These are phyloP conservation scores for Hyposmocoma kahamanoa DNA, from an alignment of 1,140 invertebrate species.

Conservation along the genomic window DNA sequence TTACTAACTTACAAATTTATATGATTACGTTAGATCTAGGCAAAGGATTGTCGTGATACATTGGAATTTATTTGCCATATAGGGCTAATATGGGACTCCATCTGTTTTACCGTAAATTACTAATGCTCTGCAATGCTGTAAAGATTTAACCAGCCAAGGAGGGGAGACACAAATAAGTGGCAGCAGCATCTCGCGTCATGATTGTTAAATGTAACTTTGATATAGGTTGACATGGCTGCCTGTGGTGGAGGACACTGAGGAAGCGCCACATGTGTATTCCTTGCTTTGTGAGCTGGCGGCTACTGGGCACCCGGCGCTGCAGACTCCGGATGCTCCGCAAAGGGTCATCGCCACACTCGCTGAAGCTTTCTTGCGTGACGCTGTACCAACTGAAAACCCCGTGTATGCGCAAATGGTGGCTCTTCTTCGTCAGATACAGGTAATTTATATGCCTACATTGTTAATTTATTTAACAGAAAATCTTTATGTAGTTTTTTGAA, in stretches of 20 bases:
- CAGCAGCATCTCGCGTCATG: no score
- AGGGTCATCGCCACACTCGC: conserved; percentile 91
- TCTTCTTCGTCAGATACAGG: conserved; percentile 60
- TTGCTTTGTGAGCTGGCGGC: conserved; percentile 97
- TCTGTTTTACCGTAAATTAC: no score
- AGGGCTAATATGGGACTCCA: no score
- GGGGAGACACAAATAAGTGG: no score
- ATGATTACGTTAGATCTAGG: no score
- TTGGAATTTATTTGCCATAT: no score
- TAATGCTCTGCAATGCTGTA: no score
- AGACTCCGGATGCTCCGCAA: conserved; percentile 91
- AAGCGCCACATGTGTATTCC: conserved; percentile 94
- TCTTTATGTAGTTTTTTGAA: neutral
- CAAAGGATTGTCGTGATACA: no score
- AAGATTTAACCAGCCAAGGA: no score
- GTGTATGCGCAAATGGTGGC: conserved; percentile 87
- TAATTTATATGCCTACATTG: conserved; percentile 14
- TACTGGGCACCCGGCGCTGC: conserved; percentile 88
- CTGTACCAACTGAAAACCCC: conserved; percentile 81
- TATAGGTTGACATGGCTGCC: conserved; percentile 94
- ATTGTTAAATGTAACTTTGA: no score
- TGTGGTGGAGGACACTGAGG: conserved; percentile 95
- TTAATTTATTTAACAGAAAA: neutral
- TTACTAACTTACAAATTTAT: conserved; percentile 1
- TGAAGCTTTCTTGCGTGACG: conserved; percentile 89